Evolutionary conservation across 1,140 invertebrate genomes (phyloP).

Genomic region (Sminthurinus signatus): DNA sequence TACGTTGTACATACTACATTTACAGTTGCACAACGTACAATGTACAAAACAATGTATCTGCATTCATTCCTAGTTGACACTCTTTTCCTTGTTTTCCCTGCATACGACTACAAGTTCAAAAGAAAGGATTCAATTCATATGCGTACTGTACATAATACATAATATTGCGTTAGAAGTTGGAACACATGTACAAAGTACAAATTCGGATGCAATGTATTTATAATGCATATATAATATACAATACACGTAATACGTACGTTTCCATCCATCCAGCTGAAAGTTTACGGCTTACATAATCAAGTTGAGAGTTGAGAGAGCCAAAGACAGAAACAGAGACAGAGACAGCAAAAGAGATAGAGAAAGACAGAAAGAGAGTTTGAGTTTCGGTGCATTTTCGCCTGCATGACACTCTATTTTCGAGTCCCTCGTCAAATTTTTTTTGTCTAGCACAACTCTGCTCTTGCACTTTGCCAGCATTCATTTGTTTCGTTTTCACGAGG

Average conservation of each 20-base stretch:
- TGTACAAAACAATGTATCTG: no score
- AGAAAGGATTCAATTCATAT: neutral
- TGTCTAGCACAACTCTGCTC: neutral
- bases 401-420: slow-evolving; percentile 11
- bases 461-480: slow-evolving; percentile 2
- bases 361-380: neutral
- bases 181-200: no score
- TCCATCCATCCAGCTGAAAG: slow-evolving; percentile 4
- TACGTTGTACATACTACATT: no score
- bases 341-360: no score
- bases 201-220: no score
- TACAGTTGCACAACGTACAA: neutral
- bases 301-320: neutral
- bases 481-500: neutral
- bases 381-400: slow-evolving; percentile 2
- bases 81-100: neutral
- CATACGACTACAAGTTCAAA: neutral
- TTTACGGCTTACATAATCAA: slow-evolving; percentile 7
- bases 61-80: neutral
- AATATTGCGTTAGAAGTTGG: no score
- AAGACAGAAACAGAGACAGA: no score
- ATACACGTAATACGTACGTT: no score
- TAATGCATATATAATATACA: no score
- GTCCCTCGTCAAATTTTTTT: slow-evolving; percentile 13
- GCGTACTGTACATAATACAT: no score